Percentiles rank a stretch among this genome's conserved stretches.
Evolutionary conservation across 2,888 invertebrate genomes (phyloP).

Genomic region (Microplitis manilae): DNA sequence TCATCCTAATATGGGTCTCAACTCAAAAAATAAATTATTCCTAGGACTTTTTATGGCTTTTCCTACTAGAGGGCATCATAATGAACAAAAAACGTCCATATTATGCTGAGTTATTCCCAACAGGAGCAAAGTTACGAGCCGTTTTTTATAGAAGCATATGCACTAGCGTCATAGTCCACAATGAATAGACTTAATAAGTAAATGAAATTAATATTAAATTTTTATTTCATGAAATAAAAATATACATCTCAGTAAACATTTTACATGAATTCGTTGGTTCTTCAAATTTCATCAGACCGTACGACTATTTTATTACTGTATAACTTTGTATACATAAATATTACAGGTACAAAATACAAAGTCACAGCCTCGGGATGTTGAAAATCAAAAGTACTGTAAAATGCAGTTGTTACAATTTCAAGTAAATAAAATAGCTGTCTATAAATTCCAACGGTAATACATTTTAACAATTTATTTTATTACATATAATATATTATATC

Average conservation of each 20-base stretch:
- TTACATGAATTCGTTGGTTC: not conserved
- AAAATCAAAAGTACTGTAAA: slow-evolving; percentile 3
- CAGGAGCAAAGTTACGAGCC: too few relatives aligned
- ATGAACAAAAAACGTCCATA: too few relatives aligned
- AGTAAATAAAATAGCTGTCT: slow-evolving; percentile 1
- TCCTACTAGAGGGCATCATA: too few relatives aligned
- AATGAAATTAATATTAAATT: too few relatives aligned
- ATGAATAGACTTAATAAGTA: too few relatives aligned
- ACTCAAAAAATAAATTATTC: too few relatives aligned
- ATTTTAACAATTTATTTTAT: not conserved
- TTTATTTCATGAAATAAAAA: too few relatives aligned
- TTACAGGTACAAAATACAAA: slow-evolving; percentile 27
- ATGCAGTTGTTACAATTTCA: not conserved
- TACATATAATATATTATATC: not conserved
- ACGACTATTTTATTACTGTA: slow-evolving; percentile 22
- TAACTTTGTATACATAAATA: slow-evolving; percentile 2
- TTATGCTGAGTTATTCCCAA: too few relatives aligned
- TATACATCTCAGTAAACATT: not conserved
- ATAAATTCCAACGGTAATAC: not conserved
- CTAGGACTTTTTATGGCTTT: too few relatives aligned
- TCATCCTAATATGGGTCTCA: too few relatives aligned
- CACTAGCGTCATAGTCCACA: too few relatives aligned
- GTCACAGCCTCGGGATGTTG: slow-evolving; percentile 33
- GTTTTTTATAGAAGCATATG: too few relatives aligned
- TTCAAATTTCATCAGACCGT: not conserved